Evolutionary conservation across 2,888 invertebrate genomes (phyloP).

Genomic region (Drosophila yooni): DNA sequence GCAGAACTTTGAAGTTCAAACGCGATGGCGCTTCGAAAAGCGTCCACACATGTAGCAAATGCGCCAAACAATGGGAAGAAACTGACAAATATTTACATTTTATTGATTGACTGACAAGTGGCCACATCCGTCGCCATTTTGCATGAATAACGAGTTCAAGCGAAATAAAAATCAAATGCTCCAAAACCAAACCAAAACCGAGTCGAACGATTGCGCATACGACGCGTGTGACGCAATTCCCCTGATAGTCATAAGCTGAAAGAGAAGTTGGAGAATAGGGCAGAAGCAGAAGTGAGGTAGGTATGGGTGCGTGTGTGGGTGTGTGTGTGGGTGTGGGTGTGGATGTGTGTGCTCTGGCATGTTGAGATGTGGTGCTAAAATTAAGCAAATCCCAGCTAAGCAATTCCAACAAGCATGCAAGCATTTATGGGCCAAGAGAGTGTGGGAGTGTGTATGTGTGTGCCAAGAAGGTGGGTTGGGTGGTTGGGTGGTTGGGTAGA

Average conservation of each 20-base stretch:
- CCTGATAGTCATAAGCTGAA: slow-evolving; percentile 49
- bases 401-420: slow-evolving; percentile 71
- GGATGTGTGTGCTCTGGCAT: slow-evolving; percentile 11
- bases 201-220: slow-evolving; percentile 45
- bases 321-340: background rate
- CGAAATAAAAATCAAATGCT: slow-evolving; percentile 26
- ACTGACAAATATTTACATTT: slow-evolving; percentile 71
- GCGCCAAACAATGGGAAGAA: slow-evolving; percentile 54
- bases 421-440: slow-evolving; percentile 63
- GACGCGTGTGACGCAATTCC: slow-evolving; percentile 62
- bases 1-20: slow-evolving; percentile 68
- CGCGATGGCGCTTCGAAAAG: slow-evolving; percentile 10
- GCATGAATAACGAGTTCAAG: slow-evolving; percentile 26
- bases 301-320: background rate
- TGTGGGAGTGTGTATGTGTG: background rate
- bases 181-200: slow-evolving; percentile 26
- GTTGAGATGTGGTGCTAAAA: slow-evolving; percentile 55
- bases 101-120: slow-evolving; percentile 74
- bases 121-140: slow-evolving; percentile 27
- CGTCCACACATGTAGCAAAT: slow-evolving; percentile 27
- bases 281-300: background rate
- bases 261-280: background rate
- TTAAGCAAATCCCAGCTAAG: slow-evolving; percentile 78
- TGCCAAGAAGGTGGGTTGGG: background rate
- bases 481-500: background rate